phyloP scores from a whole-genome alignment of 2,797 vertebrate genomes.

The Hoplostethus mediterraneus region DNA sequence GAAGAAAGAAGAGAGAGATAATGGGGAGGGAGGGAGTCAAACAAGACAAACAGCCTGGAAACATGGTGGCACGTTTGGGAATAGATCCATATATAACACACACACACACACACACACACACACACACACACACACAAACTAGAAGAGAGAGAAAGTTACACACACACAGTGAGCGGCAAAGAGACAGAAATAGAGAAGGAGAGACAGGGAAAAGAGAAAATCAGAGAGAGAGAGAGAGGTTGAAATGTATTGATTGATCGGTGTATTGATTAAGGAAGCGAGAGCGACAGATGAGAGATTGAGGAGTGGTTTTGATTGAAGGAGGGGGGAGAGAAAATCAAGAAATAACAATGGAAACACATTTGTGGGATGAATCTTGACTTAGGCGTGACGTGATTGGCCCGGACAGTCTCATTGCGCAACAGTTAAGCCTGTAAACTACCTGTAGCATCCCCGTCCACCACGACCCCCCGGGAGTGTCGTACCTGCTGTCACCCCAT shows the following conservation, averaged over 20 bases:
- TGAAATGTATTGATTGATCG: no score
- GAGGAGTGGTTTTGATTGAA: conserved; percentile 35
- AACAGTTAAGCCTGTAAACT: no score
- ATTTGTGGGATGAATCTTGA: no score
- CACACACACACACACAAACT: no score
- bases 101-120: no score
- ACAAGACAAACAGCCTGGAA: conserved; percentile 67
- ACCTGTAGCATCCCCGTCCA: no score
- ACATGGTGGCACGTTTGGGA: conserved; percentile 41
- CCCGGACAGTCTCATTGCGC: no score
- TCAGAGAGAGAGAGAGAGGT: background rate
- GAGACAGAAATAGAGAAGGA: no score
- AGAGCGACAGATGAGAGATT: conserved; percentile 27
- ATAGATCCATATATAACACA: conserved; percentile 21
- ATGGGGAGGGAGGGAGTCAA: conserved; percentile 45
- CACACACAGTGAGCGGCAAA: no score
- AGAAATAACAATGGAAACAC: conserved; percentile 11
- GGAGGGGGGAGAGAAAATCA: background rate
- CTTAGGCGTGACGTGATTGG: no score
- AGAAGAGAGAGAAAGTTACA: background rate
- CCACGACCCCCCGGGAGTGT: no score
- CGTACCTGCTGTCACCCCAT: no score
- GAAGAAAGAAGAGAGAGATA: conserved; percentile 25
- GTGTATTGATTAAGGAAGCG: conserved; percentile 29
- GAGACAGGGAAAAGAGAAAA: background rate